Conservation (phyloP, 2,888 invertebrate genomes). For the Acanthoscelides obtectus region DNA sequence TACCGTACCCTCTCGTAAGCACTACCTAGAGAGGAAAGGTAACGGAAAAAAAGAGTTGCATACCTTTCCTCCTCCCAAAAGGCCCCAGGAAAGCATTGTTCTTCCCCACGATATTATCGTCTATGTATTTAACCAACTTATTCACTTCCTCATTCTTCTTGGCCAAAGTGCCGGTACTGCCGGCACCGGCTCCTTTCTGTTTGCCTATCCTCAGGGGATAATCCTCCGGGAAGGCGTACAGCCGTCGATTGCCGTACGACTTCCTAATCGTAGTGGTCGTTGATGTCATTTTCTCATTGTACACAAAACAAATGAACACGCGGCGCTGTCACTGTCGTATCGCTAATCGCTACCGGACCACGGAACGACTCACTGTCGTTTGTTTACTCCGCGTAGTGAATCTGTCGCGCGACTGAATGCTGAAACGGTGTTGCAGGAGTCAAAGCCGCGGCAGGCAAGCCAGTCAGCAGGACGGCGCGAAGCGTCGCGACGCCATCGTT, state of each 20-base stretch:
- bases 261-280: constrained; percentile 44
- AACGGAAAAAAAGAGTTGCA: no score
- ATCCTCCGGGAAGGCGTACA: constrained; percentile 46
- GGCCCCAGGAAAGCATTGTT: constrained; percentile 78
- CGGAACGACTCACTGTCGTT: no score
- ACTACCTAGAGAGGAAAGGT: background rate
- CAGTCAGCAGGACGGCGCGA: background rate
- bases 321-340: background rate
- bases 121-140: constrained; percentile 72
- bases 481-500: background rate
- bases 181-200: constrained; percentile 36
- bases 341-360: background rate
- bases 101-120: constrained; percentile 76
- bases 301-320: constrained; percentile 5
- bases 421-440: no score
- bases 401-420: no score
- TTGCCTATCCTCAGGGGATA: constrained; percentile 42
- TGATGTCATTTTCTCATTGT: constrained; percentile 42
- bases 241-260: constrained; percentile 46
- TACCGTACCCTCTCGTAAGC: no score
- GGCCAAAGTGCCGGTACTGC: constrained; percentile 23
- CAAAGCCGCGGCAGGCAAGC: background rate
- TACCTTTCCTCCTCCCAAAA: constrained; percentile 77
- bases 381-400: no score
- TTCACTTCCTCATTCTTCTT: constrained; percentile 62